Evolutionary conservation across 37 sponge, comb jelly and placozoan species (phyloP), one percentile per base, ranked within the genome.

Genomic region (Oopsacas minuta): DNA sequence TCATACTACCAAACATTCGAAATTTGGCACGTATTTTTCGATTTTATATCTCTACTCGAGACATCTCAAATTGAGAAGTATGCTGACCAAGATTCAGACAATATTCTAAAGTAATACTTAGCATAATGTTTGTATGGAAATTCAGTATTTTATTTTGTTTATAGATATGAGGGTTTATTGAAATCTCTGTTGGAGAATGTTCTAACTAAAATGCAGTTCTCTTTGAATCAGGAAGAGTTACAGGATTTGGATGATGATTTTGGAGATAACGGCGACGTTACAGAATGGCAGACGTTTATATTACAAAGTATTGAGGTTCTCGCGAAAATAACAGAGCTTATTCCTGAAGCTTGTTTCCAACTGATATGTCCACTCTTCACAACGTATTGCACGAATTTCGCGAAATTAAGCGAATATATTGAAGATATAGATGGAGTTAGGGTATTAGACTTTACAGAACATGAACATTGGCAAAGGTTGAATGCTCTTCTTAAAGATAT

Each of bases 271-370:
- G 89, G 86, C 81, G 90, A 94, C 81, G 94, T 91, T 81, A 91
- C 94, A 46, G 94, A 94, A 38, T 94, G 91, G 91, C 90, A 91
- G 88, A 81, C 84, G 37, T 94, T 94, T 36, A 61, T 94, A 12
- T 82, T 90, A 1, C 88, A 88, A 36, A 82, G 84, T 38, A 36
- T 91, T 25, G 94, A 94, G 53, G 85, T 91, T 15, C 84, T 91
- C n/a, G 91, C 88, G 20, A 88, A 89, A 32, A 87, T 90, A 25
- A 86, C 94, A n/a, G 90, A 94, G 49, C 87, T 94, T 0, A 90
- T 86, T 81, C 90, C 94, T 0, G 36, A 30, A 8, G 85, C 89
- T 36, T 86, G 88, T 36, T 90, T 94, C 85, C 87, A 89, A 38
- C 36, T 86, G 84, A 83, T 83, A 25, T 85, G 28, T 82, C 38